Conservation (phyloP, 1,140 invertebrate species). For the Dinothrombium tinctorium region DNA sequence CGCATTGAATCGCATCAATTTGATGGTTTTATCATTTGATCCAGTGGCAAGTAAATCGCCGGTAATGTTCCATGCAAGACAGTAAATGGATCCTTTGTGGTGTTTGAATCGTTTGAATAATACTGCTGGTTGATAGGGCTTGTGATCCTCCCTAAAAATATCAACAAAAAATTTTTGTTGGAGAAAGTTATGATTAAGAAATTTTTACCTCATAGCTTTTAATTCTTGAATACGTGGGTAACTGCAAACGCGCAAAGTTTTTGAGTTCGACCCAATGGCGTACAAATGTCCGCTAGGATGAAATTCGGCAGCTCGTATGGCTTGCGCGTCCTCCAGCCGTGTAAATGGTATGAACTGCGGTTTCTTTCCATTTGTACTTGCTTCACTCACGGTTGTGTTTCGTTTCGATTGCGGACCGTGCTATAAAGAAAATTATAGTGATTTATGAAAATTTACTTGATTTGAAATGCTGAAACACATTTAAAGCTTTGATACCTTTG, state of each 20-base stretch:
- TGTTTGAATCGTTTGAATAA: conserved; percentile 81
- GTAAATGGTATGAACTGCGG: conserved; percentile 67
- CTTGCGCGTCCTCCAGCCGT: conserved; percentile 79
- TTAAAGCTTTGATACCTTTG: not conserved
- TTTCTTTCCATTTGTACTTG: conserved; percentile 1
- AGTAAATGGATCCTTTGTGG: conserved; percentile 96
- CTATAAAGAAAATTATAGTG: not conserved
- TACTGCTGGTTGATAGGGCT: conserved; percentile 46
- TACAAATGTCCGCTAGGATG: conserved; percentile 83
- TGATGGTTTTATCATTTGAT: conserved; percentile 95
- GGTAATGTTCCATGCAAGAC: conserved; percentile 76
- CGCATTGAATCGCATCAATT: conserved; percentile 76
- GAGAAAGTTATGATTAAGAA: conserved; percentile 24
- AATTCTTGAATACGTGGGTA: conserved; percentile 35
- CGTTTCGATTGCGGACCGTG: not conserved
- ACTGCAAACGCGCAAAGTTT: conserved; percentile 77
- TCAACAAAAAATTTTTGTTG: not conserved
- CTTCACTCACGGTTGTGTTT: not conserved
- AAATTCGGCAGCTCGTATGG: conserved; percentile 87
- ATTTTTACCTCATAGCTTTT: conserved; percentile 19
- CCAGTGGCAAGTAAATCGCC: conserved; percentile 91
- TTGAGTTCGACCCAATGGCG: conserved; percentile 93
- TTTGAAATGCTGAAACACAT: not conserved
- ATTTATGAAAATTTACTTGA: not conserved
- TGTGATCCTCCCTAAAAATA: not conserved